Evolutionary conservation across 2,113 vertebrate genomes (phyloP).

Genomic region (Oxyruncus cristatus): DNA sequence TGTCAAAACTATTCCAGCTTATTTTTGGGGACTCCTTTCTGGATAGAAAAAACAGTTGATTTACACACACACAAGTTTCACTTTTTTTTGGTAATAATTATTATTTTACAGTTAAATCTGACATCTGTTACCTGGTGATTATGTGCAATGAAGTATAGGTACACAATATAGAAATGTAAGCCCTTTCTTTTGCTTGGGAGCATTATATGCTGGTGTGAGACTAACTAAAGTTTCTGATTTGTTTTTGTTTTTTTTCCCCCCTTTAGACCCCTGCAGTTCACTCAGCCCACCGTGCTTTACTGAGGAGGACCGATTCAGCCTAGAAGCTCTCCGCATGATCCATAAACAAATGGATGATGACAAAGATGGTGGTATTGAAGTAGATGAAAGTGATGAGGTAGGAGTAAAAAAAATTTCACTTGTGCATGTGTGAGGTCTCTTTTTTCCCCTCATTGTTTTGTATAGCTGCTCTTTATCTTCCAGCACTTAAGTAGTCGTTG

Average conservation of each 20-base stretch:
- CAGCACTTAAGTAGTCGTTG: neutral
- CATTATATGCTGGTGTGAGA: neutral
- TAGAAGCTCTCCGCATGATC: slow-evolving; percentile 94
- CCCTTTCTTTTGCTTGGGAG: neutral
- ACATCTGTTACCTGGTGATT: neutral
- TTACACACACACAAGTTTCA: accelerated
- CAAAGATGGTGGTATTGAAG: slow-evolving; percentile 96
- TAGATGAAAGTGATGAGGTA: slow-evolving; percentile 98
- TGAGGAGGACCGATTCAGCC: slow-evolving; percentile 91
- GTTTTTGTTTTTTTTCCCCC: neutral
- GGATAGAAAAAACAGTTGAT: neutral
- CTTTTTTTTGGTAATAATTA: neutral
- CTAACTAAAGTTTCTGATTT: neutral
- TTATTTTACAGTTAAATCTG: neutral
- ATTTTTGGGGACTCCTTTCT: neutral
- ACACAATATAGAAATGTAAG: neutral
- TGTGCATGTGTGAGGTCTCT: neutral
- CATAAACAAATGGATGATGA: slow-evolving; percentile 99
- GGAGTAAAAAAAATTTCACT: slow-evolving; percentile 26
- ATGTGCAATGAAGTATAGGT: neutral
- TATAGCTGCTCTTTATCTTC: neutral
- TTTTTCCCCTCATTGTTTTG: neutral
- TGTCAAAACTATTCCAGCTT: neutral
- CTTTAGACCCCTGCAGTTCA: slow-evolving; percentile 85
- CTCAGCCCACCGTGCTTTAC: slow-evolving; percentile 90